A percentile compares a stretch with the other conserved stretches of the same genome.
Conservation (phyloP, 2,113 vertebrate genomes). For the Dolichotis patagonum region DNA sequence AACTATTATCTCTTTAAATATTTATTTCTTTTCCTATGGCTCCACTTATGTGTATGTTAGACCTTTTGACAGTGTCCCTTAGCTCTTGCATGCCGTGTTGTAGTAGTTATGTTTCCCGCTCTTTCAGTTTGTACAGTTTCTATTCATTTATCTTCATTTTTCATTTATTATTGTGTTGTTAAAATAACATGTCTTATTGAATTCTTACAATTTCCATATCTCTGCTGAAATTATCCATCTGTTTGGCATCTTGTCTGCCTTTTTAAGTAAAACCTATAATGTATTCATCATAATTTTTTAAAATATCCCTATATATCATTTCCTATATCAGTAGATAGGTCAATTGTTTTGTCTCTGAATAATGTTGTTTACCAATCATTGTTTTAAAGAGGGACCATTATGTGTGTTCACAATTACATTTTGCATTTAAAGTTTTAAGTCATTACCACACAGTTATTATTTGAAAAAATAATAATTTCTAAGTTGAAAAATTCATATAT, state of each 20-base stretch:
- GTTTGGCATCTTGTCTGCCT: background rate
- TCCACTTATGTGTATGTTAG: background rate
- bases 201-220: background rate
- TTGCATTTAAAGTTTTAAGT: background rate
- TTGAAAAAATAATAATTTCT: background rate
- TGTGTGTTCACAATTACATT: slow-evolving; percentile 17
- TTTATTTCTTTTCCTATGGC: background rate
- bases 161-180: background rate
- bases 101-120: background rate
- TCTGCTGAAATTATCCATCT: slow-evolving; percentile 1
- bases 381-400: background rate
- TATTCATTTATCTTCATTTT: slow-evolving; percentile 14
- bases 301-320: slow-evolving; percentile 14
- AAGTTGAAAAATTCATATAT: background rate
- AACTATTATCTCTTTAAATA: background rate
- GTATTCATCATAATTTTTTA: slow-evolving; percentile 27
- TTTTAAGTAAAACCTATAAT: slow-evolving; percentile 24
- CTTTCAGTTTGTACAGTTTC: background rate
- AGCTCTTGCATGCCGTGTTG: background rate
- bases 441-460: background rate
- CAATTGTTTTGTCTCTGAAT: slow-evolving; percentile 36
- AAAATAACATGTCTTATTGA: background rate
- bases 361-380: background rate
- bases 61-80: background rate
- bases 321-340: background rate